Evolutionary conservation across 2,797 vertebrate genomes (phyloP), one percentile per base, ranked within the genome.

Genomic region (Glyptemys insculpta): DNA sequence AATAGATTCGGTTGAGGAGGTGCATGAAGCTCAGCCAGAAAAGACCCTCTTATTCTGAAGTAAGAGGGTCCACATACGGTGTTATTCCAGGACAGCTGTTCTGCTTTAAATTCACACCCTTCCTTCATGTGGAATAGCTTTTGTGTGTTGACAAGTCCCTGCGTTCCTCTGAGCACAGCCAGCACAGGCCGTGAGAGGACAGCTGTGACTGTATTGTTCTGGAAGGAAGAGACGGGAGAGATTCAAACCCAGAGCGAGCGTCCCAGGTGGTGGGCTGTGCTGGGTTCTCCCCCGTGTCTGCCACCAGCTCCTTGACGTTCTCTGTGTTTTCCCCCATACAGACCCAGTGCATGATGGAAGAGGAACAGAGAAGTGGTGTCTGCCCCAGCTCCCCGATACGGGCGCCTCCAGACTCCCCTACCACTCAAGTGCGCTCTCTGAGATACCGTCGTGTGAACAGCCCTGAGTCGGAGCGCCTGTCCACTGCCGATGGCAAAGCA

Each of bases 381-480:
- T 99, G 99, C 97, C 99, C 99, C 57, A 98, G 98, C 81, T 99
- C 99, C 6, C 99, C 99, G 0, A 98, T 99, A 86, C 98, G 99
- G 96, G 99, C 98, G 72, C 99, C 98, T 80, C 99, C 99, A 0
- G 99, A 99, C 88, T 99, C 99, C 31, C 99, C 99, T 0, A 99
- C 98, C 0, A 98, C 98, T 79, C 99, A 99, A 93, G 98, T 98
- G 25, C 99, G 99, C 81, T 99, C 99, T 56, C 98, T 99, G 19
- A 98, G 99, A 34, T 99, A 99, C 95, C 98, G 99, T 25, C 98
- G 99, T 21, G 98, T 99, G 96, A 99, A 99, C 98, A 99, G 99
- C 97, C 99, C 99, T 0, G 99, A 99, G 94, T 99, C 99, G 0
- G 99, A 99, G 59, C 98, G 99, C 14, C 98, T 99, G n/a, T 99